A percentile compares a stretch with the other conserved stretches of the same genome.
These are phyloP conservation scores for Psittacula derbiana DNA, from an alignment of 2,797 vertebrate species.

Conservation along the genomic window DNA sequence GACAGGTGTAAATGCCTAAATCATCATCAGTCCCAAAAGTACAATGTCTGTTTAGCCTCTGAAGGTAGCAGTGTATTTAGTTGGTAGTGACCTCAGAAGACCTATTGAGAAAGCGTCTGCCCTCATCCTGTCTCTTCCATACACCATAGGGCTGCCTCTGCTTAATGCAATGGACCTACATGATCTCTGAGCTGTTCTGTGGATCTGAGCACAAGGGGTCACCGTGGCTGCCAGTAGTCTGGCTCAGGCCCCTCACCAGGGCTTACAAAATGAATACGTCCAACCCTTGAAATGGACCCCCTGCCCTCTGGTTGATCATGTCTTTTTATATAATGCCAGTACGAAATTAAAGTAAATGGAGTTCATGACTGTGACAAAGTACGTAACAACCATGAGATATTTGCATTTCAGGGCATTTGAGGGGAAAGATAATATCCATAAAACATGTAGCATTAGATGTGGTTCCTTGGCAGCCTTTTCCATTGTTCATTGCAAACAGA, in stretches of 20 bases:
- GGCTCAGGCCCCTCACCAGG: background rate
- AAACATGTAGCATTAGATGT: background rate
- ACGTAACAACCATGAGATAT: background rate
- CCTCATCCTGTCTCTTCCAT: background rate
- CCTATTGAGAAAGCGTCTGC: background rate
- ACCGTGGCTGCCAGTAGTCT: background rate
- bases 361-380: background rate
- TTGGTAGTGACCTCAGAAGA: background rate
- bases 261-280: background rate
- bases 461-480: background rate
- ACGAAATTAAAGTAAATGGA: background rate
- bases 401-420: background rate
- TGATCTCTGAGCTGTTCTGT: background rate
- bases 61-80: background rate
- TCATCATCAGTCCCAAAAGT: background rate
- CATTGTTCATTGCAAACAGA: background rate
- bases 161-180: rapidly evolving
- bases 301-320: background rate
- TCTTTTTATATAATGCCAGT: background rate
- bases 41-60: background rate
- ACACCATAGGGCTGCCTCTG: background rate
- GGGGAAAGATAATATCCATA: background rate
- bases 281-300: background rate
- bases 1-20: background rate
- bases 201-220: background rate